These are phyloP conservation scores for Scaptomyza caliginosa DNA, from an alignment of 2,888 invertebrate genomes.

Conservation along the genomic window DNA sequence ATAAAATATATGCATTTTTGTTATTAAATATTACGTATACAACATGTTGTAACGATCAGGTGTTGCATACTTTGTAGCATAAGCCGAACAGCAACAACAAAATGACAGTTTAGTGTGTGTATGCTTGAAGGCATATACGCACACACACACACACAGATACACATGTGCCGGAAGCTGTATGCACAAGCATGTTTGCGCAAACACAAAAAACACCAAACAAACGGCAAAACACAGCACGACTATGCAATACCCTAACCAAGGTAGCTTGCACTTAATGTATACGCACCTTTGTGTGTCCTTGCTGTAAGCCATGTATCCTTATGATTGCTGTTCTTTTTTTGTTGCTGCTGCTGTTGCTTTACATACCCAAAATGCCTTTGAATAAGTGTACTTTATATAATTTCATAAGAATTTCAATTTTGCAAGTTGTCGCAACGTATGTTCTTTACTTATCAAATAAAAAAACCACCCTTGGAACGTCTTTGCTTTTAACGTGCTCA, in stretches of 20 bases:
- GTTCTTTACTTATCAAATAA: conserved; percentile 21
- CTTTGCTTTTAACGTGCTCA: not conserved
- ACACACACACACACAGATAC: not conserved
- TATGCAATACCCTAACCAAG: conserved; percentile 10
- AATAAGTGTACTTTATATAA: conserved; percentile 52
- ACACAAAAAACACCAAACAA: not conserved
- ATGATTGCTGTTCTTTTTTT: not conserved
- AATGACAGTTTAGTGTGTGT: conserved; percentile 22
- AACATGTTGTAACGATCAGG: conserved; percentile 12
- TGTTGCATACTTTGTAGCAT: conserved; percentile 31
- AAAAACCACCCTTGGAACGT: not conserved
- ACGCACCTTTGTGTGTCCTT: not conserved
- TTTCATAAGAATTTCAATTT: conserved; percentile 63
- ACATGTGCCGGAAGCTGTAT: conserved; percentile 9
- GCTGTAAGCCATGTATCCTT: no score
- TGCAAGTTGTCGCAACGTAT: conserved; percentile 42
- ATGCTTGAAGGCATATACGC: conserved; percentile 2
- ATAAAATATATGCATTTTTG: not conserved
- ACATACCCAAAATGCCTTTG: conserved; percentile 40
- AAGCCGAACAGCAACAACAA: conserved; percentile 1
- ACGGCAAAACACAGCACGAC: not conserved
- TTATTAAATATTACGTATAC: conserved; percentile 23
- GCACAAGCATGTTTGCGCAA: conserved; percentile 43
- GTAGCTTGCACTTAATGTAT: not conserved
- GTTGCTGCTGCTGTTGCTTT: not conserved